Evolutionary conservation across 2,888 invertebrate genomes (phyloP), one percentile per base, ranked within the genome.

Genomic region (Polydrusus pterygomalis): DNA sequence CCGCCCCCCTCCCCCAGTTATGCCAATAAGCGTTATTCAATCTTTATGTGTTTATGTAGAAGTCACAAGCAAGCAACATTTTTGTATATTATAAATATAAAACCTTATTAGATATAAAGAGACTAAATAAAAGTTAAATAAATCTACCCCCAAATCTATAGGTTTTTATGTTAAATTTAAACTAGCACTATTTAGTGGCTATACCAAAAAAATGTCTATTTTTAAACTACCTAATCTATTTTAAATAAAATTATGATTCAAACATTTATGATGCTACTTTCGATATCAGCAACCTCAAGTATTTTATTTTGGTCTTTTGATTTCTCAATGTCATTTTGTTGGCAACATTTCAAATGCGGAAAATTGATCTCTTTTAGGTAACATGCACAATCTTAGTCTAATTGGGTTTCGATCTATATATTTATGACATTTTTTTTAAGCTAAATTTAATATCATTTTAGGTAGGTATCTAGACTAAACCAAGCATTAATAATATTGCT

Each of bases 381-480:
- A 63, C 70, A 70, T 70, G 70, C 70, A 63, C 70, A 63, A 63
- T 68, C n/a, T 56, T 43, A 20, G 25, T 43, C 56, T 34, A 65
- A 34, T 25, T 17, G 7, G 11, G 18, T 9, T 34, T 49, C n/a
- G 10, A n/a, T 5, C 38, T 60, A 49, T 17, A 30, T 10, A 18
- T 67, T 54, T 11, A 18, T 51, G 51, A 67, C 25, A 25, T 20
- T 67, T 18, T 43, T 13, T 15, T 9, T 62, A 18, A 11, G 5
- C 54, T 38, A 60, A 38, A 15, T 34, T 34, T 0, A 38, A 38
- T 34, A 56, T 11, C 20, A 8, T 34, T 38, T 34, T 15, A 34
- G 13, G 13, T 58, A 60, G 0, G 15, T 38, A 15, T 5, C 58
- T 34, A 58, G 10, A 30, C n/a, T 60, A 38, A 38, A 40, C 18